Conservation (phyloP, 2,888 invertebrate genomes). For the Arctia plantaginis region DNA sequence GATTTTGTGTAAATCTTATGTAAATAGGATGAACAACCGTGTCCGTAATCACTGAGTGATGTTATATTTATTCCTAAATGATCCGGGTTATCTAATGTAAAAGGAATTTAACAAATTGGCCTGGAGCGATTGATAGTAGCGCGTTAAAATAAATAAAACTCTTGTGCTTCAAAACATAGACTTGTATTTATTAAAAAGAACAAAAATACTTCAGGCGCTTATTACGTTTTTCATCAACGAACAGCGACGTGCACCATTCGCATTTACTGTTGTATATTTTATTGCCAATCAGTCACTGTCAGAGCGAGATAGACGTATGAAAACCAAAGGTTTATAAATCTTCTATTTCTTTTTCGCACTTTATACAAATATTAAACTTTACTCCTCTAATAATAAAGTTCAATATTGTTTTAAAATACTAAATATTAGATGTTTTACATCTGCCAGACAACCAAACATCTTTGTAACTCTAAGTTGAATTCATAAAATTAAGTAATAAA, state of each 20-base stretch:
- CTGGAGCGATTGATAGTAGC: neutral
- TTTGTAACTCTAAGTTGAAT: too few species aligned
- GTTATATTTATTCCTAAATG: neutral
- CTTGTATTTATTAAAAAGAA: neutral
- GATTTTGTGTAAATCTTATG: neutral
- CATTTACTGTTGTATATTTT: neutral
- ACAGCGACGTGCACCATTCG: neutral
- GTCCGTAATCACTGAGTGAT: neutral
- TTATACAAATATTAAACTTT: neutral
- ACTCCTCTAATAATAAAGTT: neutral
- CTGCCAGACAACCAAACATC: too few species aligned
- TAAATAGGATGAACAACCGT: neutral
- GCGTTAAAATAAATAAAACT: conserved; percentile 4
- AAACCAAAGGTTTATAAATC: neutral
- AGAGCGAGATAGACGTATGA: neutral
- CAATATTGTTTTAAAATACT: neutral
- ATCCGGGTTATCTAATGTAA: neutral
- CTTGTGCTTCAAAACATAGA: neutral
- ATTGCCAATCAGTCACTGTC: conserved; percentile 1
- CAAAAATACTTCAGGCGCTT: neutral
- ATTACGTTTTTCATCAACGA: neutral
- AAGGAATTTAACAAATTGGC: neutral
- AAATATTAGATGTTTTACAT: too few species aligned
- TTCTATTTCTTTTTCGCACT: neutral
- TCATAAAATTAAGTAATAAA: too few species aligned